Evolutionary conservation across 64 coral and sea anemone species (phyloP), one percentile per base, ranked within the genome.

Genomic region (Platygyra sinensis): DNA sequence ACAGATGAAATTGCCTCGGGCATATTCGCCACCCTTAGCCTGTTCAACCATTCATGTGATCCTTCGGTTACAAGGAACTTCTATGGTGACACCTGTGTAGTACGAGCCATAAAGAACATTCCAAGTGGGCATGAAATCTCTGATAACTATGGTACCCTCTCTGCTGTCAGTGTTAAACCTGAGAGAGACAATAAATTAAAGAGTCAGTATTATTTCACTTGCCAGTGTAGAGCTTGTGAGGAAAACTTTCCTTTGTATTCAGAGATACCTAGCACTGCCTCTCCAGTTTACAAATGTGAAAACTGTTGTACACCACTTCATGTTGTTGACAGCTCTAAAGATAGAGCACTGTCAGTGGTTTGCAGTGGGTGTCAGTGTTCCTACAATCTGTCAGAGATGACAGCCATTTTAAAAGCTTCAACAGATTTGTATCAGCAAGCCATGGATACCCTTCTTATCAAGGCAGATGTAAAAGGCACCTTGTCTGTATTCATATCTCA

Each of bases 21-120:
- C 2, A 99, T 99, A 67, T 99, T 95, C 36, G 94, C 83, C 9
- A 95, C 94, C 16, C 64, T 99, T 60, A 99, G 96, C 13, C 75
- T 99, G 52, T 95, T 95, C 51, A 99, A 99, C 42, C 96, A 99
- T 60, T 99, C 90, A 18, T 99, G 96, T 86, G 94, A 99, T 60
- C 96, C 96, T 75, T 73, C 89, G 77, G 86, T 99, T 17, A 99
- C 96, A 9, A 93, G 96, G 57, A 93, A 95, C 25, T 99, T 99
- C 50, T 94, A 95, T 85, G 96, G 96, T 39, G 96, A 95, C 16
- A 80, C 76, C 2, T 99, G 96, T 86, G 91, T 99, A 42, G 62
- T 99, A 33, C 82, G 91, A 30, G 85, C 96, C 12, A 89, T 99
- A 69, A 95, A 91, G 22, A 99, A 87, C 13, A 93, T 99, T 88